These are phyloP conservation scores for Rhea pennata DNA, from an alignment of 2,113 vertebrate species.

Conservation along the genomic window DNA sequence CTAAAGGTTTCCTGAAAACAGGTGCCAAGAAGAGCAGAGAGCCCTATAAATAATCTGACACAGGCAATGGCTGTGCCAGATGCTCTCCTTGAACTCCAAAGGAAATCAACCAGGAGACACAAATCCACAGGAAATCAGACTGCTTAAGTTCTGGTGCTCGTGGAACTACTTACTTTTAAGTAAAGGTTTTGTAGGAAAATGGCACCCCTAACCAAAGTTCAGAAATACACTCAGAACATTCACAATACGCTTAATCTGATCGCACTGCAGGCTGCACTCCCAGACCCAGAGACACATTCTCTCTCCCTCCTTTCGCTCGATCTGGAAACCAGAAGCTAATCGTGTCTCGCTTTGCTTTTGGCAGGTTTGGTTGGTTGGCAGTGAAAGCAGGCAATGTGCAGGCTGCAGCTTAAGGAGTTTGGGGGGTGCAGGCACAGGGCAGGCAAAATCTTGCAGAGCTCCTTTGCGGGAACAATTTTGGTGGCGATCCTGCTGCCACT, in stretches of 20 bases:
- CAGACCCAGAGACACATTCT: not conserved
- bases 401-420: accelerated
- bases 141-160: not conserved
- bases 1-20: not conserved
- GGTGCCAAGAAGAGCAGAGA: not conserved
- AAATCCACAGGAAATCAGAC: not conserved
- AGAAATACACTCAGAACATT: not conserved
- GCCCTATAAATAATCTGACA: not conserved
- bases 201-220: not conserved
- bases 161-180: not conserved
- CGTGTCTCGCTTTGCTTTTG: not conserved
- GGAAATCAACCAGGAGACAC: not conserved
- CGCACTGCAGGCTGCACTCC: not conserved
- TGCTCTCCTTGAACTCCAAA: not conserved
- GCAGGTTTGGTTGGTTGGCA: not conserved
- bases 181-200: not conserved
- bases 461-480: not conserved
- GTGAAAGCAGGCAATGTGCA: accelerated
- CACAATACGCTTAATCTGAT: not conserved
- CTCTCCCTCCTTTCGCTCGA: not conserved
- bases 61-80: not conserved
- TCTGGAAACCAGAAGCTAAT: not conserved
- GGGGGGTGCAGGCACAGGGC: accelerated
- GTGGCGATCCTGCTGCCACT: not conserved
- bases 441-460: not conserved